Evolutionary conservation across 2,797 vertebrate genomes (phyloP).

Genomic region (Iguana delicatissima): DNA sequence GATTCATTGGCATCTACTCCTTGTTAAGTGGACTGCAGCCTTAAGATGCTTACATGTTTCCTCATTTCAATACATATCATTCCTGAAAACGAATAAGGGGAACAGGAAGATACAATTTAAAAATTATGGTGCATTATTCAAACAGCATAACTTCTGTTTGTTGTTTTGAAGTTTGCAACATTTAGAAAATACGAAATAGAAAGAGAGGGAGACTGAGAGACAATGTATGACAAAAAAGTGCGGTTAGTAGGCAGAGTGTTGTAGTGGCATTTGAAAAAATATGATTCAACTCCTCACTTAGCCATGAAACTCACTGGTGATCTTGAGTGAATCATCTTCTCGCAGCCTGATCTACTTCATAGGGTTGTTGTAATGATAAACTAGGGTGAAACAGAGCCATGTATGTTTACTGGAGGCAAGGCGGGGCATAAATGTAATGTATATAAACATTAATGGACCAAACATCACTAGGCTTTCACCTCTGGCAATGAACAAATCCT

Average conservation of each 20-base stretch:
- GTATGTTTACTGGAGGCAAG: neutral
- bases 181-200: neutral
- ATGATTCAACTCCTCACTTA: neutral
- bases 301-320: neutral
- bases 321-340: neutral
- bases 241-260: neutral
- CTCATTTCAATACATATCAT: neutral
- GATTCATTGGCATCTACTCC: neutral
- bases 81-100: neutral
- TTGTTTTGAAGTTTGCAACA: neutral
- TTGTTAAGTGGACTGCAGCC: neutral
- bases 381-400: neutral
- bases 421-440: neutral
- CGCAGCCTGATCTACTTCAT: neutral
- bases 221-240: neutral
- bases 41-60: constrained; percentile 38
- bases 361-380: neutral
- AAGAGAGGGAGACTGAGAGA: neutral
- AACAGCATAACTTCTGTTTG: neutral
- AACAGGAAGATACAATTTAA: neutral
- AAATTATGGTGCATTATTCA: neutral
- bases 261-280: neutral
- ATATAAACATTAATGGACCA: neutral
- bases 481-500: constrained; percentile 55
- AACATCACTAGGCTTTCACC: constrained; percentile 60